A percentile compares a stretch with the other conserved stretches of the same genome.
Conservation (phyloP, 2,797 vertebrate genomes). For the Eulemur mongoz region DNA sequence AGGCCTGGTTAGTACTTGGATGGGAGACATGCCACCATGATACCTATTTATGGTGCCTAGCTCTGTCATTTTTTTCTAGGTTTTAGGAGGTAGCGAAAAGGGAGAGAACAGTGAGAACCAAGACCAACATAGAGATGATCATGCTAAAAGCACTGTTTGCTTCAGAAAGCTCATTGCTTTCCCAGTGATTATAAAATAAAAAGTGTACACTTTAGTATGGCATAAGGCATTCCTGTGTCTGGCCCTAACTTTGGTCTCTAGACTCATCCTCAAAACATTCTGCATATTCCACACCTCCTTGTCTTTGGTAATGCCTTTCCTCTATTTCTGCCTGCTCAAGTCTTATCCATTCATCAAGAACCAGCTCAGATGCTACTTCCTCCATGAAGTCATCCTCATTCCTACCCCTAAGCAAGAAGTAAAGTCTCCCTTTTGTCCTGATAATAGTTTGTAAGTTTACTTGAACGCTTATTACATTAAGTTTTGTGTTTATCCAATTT, state of each 20-base stretch:
- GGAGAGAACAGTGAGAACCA: slow-evolving; percentile 14
- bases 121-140: neutral
- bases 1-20: no score
- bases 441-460: neutral
- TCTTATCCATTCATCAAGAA: slow-evolving; percentile 33
- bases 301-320: neutral
- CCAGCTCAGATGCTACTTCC: neutral
- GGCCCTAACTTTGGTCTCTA: neutral
- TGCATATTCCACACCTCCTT: neutral
- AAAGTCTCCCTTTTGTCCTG: neutral
- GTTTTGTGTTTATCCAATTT: slow-evolving; percentile 49
- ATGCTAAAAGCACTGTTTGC: neutral
- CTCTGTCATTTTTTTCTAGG: neutral
- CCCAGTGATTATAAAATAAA: slow-evolving; percentile 35
- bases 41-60: neutral
- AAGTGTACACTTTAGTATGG: slow-evolving; percentile 28
- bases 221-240: neutral
- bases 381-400: neutral
- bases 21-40: neutral
- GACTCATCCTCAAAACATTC: neutral
- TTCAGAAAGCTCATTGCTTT: slow-evolving; percentile 51
- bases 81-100: slow-evolving; percentile 9
- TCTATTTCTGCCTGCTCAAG: neutral
- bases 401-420: neutral
- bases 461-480: neutral